Evolutionary conservation across 2,888 invertebrate species (phyloP).

Genomic region (Caenorhabditis drosophilae): DNA sequence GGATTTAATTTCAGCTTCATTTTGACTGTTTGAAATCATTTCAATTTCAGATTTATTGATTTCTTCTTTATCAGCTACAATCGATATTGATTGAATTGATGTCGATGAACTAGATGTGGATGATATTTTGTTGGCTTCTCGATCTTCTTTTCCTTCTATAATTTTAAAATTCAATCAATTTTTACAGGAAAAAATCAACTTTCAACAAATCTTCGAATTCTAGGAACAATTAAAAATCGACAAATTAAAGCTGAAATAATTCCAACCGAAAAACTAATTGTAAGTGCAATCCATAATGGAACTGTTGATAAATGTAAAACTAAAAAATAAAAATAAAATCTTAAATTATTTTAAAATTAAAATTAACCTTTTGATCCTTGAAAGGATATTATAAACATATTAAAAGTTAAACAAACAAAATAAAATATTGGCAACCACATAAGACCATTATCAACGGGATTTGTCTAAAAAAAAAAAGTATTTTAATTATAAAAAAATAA

Average conservation of each 20-base stretch:
- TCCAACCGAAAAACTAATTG: conserved; percentile 78
- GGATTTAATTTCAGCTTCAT: no score
- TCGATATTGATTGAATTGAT: no score
- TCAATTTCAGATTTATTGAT: no score
- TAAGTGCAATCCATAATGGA: conserved; percentile 83
- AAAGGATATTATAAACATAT: conserved; percentile 88
- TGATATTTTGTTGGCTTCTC: no score
- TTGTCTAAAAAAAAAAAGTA: conserved; percentile 28
- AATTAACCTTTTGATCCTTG: conserved; percentile 79
- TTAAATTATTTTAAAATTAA: not conserved
- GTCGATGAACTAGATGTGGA: no score
- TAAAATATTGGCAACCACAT: conserved; percentile 88
- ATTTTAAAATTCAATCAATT: no score
- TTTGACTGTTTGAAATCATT: no score
- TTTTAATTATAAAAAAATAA: not conserved
- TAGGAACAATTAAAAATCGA: conserved; percentile 45
- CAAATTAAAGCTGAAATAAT: conserved; percentile 71
- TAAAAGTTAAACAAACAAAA: conserved; percentile 87
- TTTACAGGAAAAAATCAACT: no score
- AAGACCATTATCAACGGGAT: conserved; percentile 75
- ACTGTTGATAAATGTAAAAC: conserved; percentile 86
- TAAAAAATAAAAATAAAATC: conserved; percentile 70
- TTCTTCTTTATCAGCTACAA: conserved; percentile 17
- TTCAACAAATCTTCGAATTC: conserved; percentile 20
- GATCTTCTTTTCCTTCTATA: no score